A percentile compares a stretch with the other conserved stretches of the same genome.
These are phyloP conservation scores for Drosophila funebris DNA, from an alignment of 1,140 invertebrate species.

Conservation along the genomic window DNA sequence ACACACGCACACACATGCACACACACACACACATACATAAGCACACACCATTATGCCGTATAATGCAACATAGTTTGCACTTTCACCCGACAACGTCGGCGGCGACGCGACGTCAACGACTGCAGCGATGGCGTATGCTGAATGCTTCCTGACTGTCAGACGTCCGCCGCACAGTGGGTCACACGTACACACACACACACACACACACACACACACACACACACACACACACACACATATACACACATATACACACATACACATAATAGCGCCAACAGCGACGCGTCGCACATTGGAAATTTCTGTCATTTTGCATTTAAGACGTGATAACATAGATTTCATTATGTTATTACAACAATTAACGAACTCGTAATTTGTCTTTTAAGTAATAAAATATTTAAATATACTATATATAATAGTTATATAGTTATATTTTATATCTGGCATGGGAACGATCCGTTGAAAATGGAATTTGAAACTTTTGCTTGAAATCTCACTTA, in stretches of 20 bases:
- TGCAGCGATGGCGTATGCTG: constrained; percentile 28
- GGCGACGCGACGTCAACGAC: background rate
- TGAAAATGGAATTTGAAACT: too few species aligned
- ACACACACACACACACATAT: constrained; percentile 17
- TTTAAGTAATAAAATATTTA: too few species aligned
- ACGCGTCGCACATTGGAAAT: background rate
- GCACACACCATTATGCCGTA: constrained; percentile 21
- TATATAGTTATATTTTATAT: too few species aligned
- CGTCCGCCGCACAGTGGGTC: constrained; percentile 37
- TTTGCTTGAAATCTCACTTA: too few species aligned
- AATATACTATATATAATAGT: too few species aligned
- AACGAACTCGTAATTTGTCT: too few species aligned
- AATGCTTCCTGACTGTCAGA: constrained; percentile 50
- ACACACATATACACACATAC: background rate
- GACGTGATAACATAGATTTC: too few species aligned
- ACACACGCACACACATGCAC: constrained; percentile 3
- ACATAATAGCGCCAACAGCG: background rate
- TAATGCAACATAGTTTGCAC: constrained; percentile 56
- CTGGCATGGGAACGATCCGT: too few species aligned
- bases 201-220: background rate
- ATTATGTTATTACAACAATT: too few species aligned
- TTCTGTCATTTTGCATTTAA: background rate
- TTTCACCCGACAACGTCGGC: constrained; percentile 36
- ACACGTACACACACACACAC: constrained; percentile 15
- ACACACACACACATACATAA: constrained; percentile 5